A percentile compares a stretch with the other conserved stretches of the same genome.
These are phyloP conservation scores for Montifringilla adamsi DNA, from an alignment of 2,113 vertebrate species.

Conservation along the genomic window DNA sequence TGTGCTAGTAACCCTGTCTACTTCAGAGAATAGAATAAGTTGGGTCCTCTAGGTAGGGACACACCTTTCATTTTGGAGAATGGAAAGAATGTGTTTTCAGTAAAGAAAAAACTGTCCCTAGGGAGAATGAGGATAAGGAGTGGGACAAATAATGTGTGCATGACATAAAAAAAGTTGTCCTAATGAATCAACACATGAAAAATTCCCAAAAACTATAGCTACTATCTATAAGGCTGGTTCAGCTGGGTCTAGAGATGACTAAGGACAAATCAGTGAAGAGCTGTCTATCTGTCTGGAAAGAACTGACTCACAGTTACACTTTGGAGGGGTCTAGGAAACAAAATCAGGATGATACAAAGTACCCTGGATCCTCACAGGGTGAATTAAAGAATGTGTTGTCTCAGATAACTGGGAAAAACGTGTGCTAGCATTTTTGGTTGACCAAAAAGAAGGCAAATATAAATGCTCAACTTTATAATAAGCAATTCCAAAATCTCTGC, in stretches of 20 bases:
- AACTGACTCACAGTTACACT: background rate
- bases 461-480: background rate
- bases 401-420: background rate
- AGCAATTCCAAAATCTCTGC: background rate
- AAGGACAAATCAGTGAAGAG: background rate
- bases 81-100: background rate
- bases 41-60: conserved; percentile 45
- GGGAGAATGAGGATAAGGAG: background rate
- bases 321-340: background rate
- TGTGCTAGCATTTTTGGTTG: background rate
- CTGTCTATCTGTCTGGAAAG: background rate
- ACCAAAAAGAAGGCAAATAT: background rate
- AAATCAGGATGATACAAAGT: background rate
- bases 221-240: fast-evolving
- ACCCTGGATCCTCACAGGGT: background rate
- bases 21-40: conserved; percentile 57
- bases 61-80: background rate
- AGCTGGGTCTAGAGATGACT: background rate
- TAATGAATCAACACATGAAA: background rate
- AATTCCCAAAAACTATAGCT: background rate
- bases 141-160: too few relatives aligned
- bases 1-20: background rate
- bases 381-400: background rate
- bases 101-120: background rate
- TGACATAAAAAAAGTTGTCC: background rate